A percentile compares a stretch with the other conserved stretches of the same genome.
phyloP scores from a whole-genome alignment of 2,888 invertebrate species.

The Acrocyrtus sp. region DNA sequence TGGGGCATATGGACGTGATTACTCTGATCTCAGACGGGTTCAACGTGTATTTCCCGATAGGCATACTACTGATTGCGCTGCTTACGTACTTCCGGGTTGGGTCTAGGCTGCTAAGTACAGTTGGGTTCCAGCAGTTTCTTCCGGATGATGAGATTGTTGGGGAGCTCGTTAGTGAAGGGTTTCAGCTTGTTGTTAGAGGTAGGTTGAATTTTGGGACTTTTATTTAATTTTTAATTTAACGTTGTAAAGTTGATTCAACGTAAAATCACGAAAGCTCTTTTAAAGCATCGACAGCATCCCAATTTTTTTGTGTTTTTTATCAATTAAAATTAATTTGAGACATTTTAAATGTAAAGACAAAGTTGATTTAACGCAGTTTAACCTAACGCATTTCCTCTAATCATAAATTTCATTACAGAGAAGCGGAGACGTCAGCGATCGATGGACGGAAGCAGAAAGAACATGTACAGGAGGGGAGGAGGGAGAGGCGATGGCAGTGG shows the following conservation, averaged over 20 bases:
- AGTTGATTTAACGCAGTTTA: too few species aligned
- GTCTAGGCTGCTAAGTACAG: conserved; percentile 84
- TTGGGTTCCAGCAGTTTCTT: conserved; percentile 98
- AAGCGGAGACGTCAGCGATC: conserved; percentile 63
- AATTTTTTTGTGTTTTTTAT: too few species aligned
- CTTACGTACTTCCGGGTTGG: conserved; percentile 96
- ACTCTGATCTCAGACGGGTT: conserved; percentile 97
- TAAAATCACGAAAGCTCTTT: too few species aligned
- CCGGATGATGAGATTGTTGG: conserved; percentile 91
- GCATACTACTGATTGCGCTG: conserved; percentile 90
- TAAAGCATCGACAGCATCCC: too few species aligned
- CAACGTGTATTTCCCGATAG: conserved; percentile 99
- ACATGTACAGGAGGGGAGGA: conserved; percentile 5
- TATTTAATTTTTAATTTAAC: not conserved
- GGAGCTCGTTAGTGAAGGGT: conserved; percentile 86
- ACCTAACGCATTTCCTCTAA: too few species aligned
- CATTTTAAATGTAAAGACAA: too few species aligned
- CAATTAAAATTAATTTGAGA: too few species aligned
- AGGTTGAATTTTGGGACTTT: too few species aligned
- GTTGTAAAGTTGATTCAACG: not conserved
- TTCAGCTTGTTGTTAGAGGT: conserved; percentile 91
- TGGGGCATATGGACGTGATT: conserved; percentile 99
- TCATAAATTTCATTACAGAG: too few species aligned
- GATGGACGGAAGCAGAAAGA: conserved; percentile 25
- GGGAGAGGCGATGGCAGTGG: not conserved